These are phyloP conservation scores for Aethina tumida DNA, from an alignment of 1,140 invertebrate genomes.

Conservation along the genomic window DNA sequence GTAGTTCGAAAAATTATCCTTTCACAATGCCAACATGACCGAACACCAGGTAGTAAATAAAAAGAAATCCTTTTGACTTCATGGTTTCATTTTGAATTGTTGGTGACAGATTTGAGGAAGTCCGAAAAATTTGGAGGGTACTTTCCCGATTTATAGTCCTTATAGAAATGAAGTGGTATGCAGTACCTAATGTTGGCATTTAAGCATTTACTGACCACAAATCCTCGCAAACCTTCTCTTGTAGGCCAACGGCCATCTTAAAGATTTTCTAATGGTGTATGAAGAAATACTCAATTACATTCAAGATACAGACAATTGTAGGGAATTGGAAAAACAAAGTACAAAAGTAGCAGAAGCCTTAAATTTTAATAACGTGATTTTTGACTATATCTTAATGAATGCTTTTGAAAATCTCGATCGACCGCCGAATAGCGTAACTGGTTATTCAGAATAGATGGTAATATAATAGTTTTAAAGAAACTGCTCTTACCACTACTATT, in stretches of 20 bases:
- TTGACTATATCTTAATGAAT: slow-evolving; percentile 96
- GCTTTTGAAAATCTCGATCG: slow-evolving; percentile 92
- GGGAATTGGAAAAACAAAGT: slow-evolving; percentile 72
- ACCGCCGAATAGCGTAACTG: slow-evolving; percentile 81
- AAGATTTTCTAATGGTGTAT: slow-evolving; percentile 83
- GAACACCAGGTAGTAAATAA: slow-evolving; percentile 76
- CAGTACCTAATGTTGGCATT: slow-evolving; percentile 84
- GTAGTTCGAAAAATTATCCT: slow-evolving; percentile 45
- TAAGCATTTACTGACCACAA: slow-evolving; percentile 70
- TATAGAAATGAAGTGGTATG: slow-evolving; percentile 79
- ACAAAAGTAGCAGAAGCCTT: slow-evolving; percentile 80
- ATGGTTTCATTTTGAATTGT: slow-evolving; percentile 19
- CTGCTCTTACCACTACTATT: slow-evolving; percentile 91
- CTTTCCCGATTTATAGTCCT: slow-evolving; percentile 63
- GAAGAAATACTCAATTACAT: slow-evolving; percentile 87
- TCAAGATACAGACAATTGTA: slow-evolving; percentile 59
- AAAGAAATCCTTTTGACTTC: background rate
- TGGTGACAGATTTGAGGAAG: slow-evolving; percentile 83
- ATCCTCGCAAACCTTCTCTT: slow-evolving; percentile 80
- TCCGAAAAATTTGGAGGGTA: slow-evolving; percentile 72
- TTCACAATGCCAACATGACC: slow-evolving; percentile 48
- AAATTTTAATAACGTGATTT: slow-evolving; percentile 92
- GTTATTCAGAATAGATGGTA: slow-evolving; percentile 95
- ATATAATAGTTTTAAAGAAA: slow-evolving; percentile 92
- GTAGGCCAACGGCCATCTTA: slow-evolving; percentile 87